Evolutionary conservation across 2,113 vertebrate species (phyloP).

Genomic region (Trichomycterus rosablanca): DNA sequence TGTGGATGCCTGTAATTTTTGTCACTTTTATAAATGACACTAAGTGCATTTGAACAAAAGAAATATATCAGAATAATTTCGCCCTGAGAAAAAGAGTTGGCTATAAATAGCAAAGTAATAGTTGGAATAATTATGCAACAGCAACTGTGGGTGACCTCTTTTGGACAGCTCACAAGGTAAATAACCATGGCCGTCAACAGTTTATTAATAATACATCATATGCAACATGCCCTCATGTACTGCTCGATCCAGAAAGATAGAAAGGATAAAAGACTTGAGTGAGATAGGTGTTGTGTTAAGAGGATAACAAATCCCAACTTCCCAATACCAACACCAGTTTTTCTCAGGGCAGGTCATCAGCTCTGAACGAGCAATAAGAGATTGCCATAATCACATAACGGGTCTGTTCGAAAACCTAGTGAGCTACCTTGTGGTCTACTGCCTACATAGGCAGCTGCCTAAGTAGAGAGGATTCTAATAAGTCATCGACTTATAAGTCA

Average conservation of each 20-base stretch:
- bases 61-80: conserved; percentile 59
- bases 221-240: conserved; percentile 30
- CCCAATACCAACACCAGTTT: conserved; percentile 57
- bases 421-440: no score
- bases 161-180: conserved; percentile 43
- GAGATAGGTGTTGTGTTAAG: conserved; percentile 7
- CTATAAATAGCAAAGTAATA: conserved; percentile 47
- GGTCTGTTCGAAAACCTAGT: no score
- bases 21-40: conserved; percentile 59
- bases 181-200: conserved; percentile 37
- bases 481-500: no score
- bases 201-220: conserved; percentile 52
- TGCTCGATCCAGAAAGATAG: background rate
- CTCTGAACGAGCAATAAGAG: conserved; percentile 24
- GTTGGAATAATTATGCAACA: conserved; percentile 53
- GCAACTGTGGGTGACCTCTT: conserved; percentile 48
- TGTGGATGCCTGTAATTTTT: conserved; percentile 42
- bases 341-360: conserved; percentile 41
- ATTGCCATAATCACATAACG: no score
- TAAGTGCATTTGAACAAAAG: conserved; percentile 48
- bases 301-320: conserved; percentile 43
- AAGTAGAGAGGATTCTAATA: no score
- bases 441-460: no score
- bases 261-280: conserved; percentile 11
- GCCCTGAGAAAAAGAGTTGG: conserved; percentile 34